phyloP scores from a whole-genome alignment of 2,797 vertebrate genomes.

The Buphagus erythrorhynchus region DNA sequence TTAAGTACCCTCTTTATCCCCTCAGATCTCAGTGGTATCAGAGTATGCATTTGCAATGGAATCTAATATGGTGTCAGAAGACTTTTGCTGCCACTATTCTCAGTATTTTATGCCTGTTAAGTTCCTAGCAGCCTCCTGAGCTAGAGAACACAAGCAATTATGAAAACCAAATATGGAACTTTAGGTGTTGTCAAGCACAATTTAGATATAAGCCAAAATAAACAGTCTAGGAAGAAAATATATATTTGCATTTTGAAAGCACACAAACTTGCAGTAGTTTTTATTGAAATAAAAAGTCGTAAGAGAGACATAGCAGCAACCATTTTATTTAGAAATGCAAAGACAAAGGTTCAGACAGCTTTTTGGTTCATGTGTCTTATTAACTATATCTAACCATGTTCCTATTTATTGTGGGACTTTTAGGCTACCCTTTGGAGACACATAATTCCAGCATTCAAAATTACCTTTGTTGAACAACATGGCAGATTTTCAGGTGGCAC shows the following conservation, averaged over 20 bases:
- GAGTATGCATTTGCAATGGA: neutral
- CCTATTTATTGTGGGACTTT: neutral
- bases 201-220: neutral
- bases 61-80: neutral
- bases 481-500: neutral
- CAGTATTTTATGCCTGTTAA: neutral
- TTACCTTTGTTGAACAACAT: neutral
- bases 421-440: neutral
- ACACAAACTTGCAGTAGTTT: neutral
- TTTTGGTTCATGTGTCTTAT: neutral
- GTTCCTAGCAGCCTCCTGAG: neutral
- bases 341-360: neutral
- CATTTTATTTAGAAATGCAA: neutral
- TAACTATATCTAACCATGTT: neutral
- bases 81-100: neutral
- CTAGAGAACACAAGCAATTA: neutral
- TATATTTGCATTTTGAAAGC: neutral
- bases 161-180: neutral
- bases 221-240: neutral
- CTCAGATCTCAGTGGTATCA: neutral
- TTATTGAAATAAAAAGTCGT: neutral
- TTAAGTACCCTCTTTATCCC: neutral
- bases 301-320: neutral
- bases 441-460: neutral
- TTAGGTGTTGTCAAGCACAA: neutral